Base-by-base conservation (phyloP, 2,888 invertebrate genomes). In the Ypsolopha sequella region DNA sequence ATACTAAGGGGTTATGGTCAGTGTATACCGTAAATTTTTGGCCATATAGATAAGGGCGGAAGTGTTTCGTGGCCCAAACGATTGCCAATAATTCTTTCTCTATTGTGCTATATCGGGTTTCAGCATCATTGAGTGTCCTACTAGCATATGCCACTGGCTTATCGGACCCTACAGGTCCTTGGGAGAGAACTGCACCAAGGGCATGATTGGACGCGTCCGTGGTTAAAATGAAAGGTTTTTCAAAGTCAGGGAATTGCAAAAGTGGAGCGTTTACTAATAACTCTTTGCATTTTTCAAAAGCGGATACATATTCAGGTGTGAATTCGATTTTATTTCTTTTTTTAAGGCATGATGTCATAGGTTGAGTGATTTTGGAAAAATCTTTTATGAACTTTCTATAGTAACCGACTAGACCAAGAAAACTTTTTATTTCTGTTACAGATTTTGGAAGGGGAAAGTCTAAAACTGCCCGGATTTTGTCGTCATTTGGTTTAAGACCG, bases 1-100 rank as follows among this genome's bases (percentile, higher is more conserved):
- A 65, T 13, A 41, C 43, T 34, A 65, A 46, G 1, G 64, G 63
- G 45, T 51, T 50, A 51, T 65, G 65, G 55, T 68, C 67, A 0
- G 62, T 68, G 6, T 59, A 51, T 33, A 65, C 58, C 1, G 24
- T 56, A 39, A 72, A 71, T 46, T 62, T 61, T 14, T 54, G 55
- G 7, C 70, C 71, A 44, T 62, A 67, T 1, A 72, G 38, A 48
- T 70, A 71, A 1, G 64, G 64, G 51, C 65, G 51, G 47, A 64
- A 68, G 53, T 62, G 57, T 50, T 62, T 58, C 7, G 57, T 52
- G 0, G 60, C 62, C 52, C 55, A 59, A 8, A 64, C 53, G 1
- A 64, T 50, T 1, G 60, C 62, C 43, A 64, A 49, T 2, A 64
- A 50, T 58, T 67, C 63, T 45, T 59, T 58, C 49, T 66, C 61